Evolutionary conservation across 2,888 invertebrate species (phyloP), one percentile per base, ranked within the genome.

Genomic region (Andrena chrysosceles): DNA sequence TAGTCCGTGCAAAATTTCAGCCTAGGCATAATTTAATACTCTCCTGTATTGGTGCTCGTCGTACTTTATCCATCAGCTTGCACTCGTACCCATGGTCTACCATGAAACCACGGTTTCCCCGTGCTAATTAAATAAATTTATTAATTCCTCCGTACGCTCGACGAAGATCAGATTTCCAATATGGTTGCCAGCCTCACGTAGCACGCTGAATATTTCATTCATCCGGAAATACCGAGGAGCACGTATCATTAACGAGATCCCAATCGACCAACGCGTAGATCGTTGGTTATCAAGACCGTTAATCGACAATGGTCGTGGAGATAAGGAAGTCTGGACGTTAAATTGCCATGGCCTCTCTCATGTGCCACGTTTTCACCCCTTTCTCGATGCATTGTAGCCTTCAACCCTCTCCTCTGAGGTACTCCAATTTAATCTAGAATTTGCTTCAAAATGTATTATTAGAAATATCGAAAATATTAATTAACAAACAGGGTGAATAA

Each of bases 61-160:
- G 26, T 10, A 33, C 0, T 73, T 73, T 52, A 73, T 64, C 73
- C 29, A 73, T 56, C 64, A 31, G 54, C 1, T 29, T 42, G 29
- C 56, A 54, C 35, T 52, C 26, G 7, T 52, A 7, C 13, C 54
- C 72, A 64, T 16, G 54, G 64, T 16, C 26, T 54, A 26, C n/a
- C 35, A 54, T 62, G 52, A 72, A 13, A 13, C 35, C 16, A 62
- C 68, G 68, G 29, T 33, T 52, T 67, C 31, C n/a, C 54, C 69
- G n/a, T 52, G 23, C 42, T 76, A 69, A 63, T 76, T 69, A 63
- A 42, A 76, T 68, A 54, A 76, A 69, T 76, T 76, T 76, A 69
- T 76, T 69, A 76, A 63, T 76, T 69, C 69, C 69, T 63, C 54
- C 35, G 33, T 29, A 29, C 60, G 48, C 23, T n/a, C 6, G 26